Percentiles rank a stretch among this genome's conserved stretches.
Evolutionary conservation across 2,797 vertebrate genomes (phyloP).

Genomic region (Orestias chungarensis): DNA sequence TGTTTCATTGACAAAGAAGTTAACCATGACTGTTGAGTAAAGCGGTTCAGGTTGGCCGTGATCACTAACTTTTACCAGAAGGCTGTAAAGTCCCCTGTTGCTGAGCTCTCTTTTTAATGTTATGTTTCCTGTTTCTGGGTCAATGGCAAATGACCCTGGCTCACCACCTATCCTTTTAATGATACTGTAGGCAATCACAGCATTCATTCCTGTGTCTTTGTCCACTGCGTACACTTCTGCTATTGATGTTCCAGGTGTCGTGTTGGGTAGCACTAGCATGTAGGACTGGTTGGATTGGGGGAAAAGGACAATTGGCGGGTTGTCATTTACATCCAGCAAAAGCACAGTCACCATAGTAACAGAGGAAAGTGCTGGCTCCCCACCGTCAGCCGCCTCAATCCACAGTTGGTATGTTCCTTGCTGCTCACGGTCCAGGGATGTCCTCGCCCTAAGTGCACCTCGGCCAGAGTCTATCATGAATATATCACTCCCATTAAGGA

Average conservation of each 20-base stretch:
- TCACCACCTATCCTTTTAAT: constrained; percentile 93
- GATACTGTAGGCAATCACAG: constrained; percentile 97
- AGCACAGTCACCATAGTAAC: constrained; percentile 94
- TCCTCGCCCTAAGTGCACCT: constrained; percentile 92
- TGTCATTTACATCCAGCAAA: constrained; percentile 97
- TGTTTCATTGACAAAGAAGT: constrained; percentile 98
- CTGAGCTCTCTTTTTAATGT: constrained; percentile 92
- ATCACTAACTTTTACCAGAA: constrained; percentile 96
- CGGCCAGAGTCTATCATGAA: constrained; percentile 97
- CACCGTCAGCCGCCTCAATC: constrained; percentile 93
- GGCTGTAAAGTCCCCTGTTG: constrained; percentile 92
- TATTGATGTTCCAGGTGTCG: constrained; percentile 92
- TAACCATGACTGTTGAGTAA: constrained; percentile 93
- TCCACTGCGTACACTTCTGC: constrained; percentile 98
- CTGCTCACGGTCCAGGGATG: constrained; percentile 92
- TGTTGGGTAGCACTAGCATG: constrained; percentile 91
- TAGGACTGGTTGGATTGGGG: constrained; percentile 98
- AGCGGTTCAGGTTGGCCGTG: constrained; percentile 96
- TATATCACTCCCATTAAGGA: constrained; percentile 94
- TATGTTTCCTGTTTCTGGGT: constrained; percentile 96
- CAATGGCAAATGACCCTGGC: constrained; percentile 91
- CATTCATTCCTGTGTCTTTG: constrained; percentile 98
- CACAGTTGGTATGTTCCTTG: constrained; percentile 94
- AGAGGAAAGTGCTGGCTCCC: constrained; percentile 90
- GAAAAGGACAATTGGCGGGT: constrained; percentile 94